Evolutionary conservation across 2,888 invertebrate genomes (phyloP), one percentile per base, ranked within the genome.

Genomic region (Disparrhopalites patrizii): DNA sequence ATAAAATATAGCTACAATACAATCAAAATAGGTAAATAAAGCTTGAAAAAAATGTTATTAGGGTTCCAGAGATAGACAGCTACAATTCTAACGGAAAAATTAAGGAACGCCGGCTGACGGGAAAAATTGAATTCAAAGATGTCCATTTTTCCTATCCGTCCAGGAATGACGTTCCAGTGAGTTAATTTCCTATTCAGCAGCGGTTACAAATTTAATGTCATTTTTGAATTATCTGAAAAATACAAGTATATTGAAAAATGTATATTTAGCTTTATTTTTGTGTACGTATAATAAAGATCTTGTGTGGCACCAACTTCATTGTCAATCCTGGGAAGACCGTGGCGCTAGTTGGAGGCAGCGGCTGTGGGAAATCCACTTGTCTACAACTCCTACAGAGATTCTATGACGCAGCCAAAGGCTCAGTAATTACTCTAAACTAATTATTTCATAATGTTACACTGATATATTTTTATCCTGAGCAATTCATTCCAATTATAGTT

Each of bases 81-180:
- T 76, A 76, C n/a, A 78, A 79, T 2, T 70, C 74, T 0, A 72
- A 70, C 18, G 82, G 82, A 18, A 65, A 73, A 28, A 77, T 76
- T 51, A 79, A 78, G 7, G 4, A 51, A 10, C 43, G 58, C 3
- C 62, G 51, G 69, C 73, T 78, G 5, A 68, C 66, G 20, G 82
- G 82, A 7, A 77, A 77, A 50, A 78, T 83, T 40, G 74, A 76
- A 36, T 78, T 83, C 65, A 72, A 77, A 58, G 76, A 80, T 67
- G 78, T 82, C 3, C 76, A 77, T 54, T 83, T 83, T 73, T 70
- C 74, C 8, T 83, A 82, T 73, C 82, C 82, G 1, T 78, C 81
- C 0, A 72, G 82, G 62, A 76, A 77, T 8, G 80, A 81, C 52
- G 78, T 80, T 20, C 75, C 70, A 65, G 71, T 76, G 62, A 50